Conservation (phyloP, 2,797 vertebrate species). For the Neosalanx taihuensis region DNA sequence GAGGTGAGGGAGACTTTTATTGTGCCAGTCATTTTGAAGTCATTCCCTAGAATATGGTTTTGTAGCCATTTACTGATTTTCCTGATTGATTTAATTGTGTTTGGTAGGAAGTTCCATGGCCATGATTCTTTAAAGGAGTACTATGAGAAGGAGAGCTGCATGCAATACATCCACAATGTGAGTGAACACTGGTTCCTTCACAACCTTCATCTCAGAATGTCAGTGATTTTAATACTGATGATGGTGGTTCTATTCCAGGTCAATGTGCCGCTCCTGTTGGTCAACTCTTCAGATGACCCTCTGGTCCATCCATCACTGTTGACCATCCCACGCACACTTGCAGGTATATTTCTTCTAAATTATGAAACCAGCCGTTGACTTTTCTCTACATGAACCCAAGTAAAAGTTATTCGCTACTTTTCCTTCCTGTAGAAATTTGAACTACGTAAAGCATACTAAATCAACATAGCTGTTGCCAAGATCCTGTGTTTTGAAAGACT, state of each 20-base stretch:
- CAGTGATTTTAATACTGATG: not conserved
- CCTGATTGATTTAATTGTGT: constrained; percentile 8
- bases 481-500: not conserved
- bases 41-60: not conserved
- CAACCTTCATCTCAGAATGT: not conserved
- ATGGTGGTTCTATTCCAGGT: constrained; percentile 71
- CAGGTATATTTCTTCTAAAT: constrained; percentile 70
- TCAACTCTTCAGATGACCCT: constrained; percentile 93
- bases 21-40: not conserved
- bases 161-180: constrained; percentile 89
- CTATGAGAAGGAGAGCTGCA: constrained; percentile 93
- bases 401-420: no score
- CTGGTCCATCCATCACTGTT: constrained; percentile 90
- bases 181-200: constrained; percentile 45
- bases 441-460: not conserved
- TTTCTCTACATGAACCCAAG: no score
- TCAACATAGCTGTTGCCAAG: not conserved
- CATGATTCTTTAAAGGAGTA: constrained; percentile 88
- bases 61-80: not conserved
- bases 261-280: constrained; percentile 87
- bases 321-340: constrained; percentile 84
- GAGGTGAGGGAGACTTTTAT: constrained; percentile 66
- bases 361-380: not conserved
- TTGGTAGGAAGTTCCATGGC: constrained; percentile 88
- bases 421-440: no score